Base-by-base conservation (phyloP, 1,140 invertebrate species). In the Mizuhopecten yessoensis region DNA sequence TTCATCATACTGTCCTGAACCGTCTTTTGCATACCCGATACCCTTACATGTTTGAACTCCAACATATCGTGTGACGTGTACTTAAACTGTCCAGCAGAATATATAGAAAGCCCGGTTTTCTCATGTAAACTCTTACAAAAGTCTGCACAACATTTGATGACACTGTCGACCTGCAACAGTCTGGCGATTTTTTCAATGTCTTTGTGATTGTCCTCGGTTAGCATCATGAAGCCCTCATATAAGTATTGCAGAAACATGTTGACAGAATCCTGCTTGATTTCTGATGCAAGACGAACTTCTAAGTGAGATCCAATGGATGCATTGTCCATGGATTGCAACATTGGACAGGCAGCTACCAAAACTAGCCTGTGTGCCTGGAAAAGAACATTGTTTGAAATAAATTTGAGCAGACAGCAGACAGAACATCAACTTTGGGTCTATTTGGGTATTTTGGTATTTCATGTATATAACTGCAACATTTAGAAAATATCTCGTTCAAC, bases 141-240 rank as follows among this genome's bases (percentile, higher is more conserved):
- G 49, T 92, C 91, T 57, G 89, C 75, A 89, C 91, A 92, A 86
- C 91, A 92, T 39, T 92, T 92, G 36, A 92, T 92, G 11, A 92
- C 88, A 90, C 90, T 90, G 34, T 92, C 91, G 11, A 92, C 91
- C 75, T 92, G 91, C 87, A 92, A 86, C 34, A 92, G 45, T 75
- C 91, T 42, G 49, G 89, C 91, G 5, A 92, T 90, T 89, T 90
- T 90, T 75, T 92, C 91, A 29, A 92, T 88, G 57, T 92, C 89
- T 89, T 87, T 88, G 29, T 87, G 86, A 87, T 90, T 92, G 29
- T 92, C 91, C 34, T 92, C 91, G 45, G 91, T 90, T 10, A 92
- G 34, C 87, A 92, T 87, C 91, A 92, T 92, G 23, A 92, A 92
- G 36, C 91, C 91, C 86, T 92, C 91, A 36, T 92, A 92, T 86